Base-by-base conservation (phyloP, 2,888 invertebrate genomes). In the Drosophila yooni region DNA sequence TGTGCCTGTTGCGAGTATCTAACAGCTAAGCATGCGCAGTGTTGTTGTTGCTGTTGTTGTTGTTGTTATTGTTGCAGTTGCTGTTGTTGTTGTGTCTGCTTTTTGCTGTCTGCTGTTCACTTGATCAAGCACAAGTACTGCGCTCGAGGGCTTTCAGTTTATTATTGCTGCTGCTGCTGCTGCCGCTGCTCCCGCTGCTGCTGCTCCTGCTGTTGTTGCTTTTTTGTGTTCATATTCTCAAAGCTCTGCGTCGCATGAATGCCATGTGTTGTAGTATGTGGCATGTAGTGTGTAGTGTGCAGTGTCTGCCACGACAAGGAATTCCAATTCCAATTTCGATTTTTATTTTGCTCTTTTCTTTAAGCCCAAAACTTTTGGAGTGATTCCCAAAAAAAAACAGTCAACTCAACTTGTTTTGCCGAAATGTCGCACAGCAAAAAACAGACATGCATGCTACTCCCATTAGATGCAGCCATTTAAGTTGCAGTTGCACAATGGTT, bases 51-150 rank as follows among this genome's bases (percentile, higher is more conserved):
- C 46, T 51, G 46, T 3, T 21, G 13, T 38, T 61, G 73, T 62
- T 61, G 36, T 58, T 50, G 29, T 43, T n/a, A 2, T n/a, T 58
- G 70, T 60, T 66, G 70, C 62, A 54, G 46, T 59, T 51, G 34
- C 34, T 63, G 27, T 70, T 56, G 81, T 76, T 56, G 79, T 66
- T 81, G 73, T 58, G 73, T 51, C 48, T 51, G 63, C 67, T 70
- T 80, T 73, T 83, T 74, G 81, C 67, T 70, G 83, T 75, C 87
- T 79, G 83, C 67, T 70, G 82, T 84, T 87, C 88, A 85, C 89
- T 85, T 85, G 84, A 73, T 87, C 82, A 72, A 62, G 31, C 84
- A 73, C 85, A 89, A 85, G 88, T 85, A 88, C 85, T 75, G 74
- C 65, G 50, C 43, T 51, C 34, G 43, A 50, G 64, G 36, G 54